phyloP scores from a whole-genome alignment of 2,888 invertebrate species.

The Nebria salina region DNA sequence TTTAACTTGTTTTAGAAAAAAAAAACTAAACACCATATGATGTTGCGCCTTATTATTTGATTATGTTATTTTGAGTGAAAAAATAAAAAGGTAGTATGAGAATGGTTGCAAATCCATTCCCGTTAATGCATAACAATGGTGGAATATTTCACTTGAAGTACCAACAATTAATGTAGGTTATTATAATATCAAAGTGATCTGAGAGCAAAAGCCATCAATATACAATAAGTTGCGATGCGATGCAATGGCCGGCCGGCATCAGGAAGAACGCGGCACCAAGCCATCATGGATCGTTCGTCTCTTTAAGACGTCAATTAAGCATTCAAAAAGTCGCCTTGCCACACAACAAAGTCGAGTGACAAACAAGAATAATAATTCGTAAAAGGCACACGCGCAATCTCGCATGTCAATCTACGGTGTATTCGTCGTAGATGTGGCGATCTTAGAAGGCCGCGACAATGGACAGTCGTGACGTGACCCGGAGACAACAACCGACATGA shows the following conservation, averaged over 20 bases:
- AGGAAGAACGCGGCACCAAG: background rate
- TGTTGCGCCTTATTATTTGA: too few species aligned
- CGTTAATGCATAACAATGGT: slow-evolving; percentile 15
- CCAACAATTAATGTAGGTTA: slow-evolving; percentile 34
- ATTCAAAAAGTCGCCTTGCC: slow-evolving; percentile 32
- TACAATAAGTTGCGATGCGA: slow-evolving; percentile 18
- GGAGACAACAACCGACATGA: slow-evolving; percentile 5
- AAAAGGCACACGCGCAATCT: slow-evolving; percentile 42
- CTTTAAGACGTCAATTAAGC: slow-evolving; percentile 44
- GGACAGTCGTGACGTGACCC: slow-evolving; percentile 31
- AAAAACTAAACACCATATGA: too few species aligned
- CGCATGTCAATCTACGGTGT: slow-evolving; percentile 31
- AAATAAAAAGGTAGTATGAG: too few species aligned
- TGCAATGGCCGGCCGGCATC: background rate
- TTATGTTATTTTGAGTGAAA: too few species aligned
- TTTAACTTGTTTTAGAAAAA: background rate
- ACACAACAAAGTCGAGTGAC: slow-evolving; percentile 35
- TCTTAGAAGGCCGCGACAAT: slow-evolving; percentile 33
- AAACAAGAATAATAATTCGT: slow-evolving; percentile 45
- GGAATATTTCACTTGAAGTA: slow-evolving; percentile 7
- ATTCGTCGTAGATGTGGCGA: slow-evolving; percentile 1
- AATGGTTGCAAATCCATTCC: background rate
- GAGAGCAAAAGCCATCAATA: slow-evolving; percentile 5
- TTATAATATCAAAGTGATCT: slow-evolving; percentile 19
- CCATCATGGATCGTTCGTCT: slow-evolving; percentile 13